These are phyloP conservation scores for Addax nasomaculatus DNA, from an alignment of 2,113 vertebrate species.

Conservation along the genomic window DNA sequence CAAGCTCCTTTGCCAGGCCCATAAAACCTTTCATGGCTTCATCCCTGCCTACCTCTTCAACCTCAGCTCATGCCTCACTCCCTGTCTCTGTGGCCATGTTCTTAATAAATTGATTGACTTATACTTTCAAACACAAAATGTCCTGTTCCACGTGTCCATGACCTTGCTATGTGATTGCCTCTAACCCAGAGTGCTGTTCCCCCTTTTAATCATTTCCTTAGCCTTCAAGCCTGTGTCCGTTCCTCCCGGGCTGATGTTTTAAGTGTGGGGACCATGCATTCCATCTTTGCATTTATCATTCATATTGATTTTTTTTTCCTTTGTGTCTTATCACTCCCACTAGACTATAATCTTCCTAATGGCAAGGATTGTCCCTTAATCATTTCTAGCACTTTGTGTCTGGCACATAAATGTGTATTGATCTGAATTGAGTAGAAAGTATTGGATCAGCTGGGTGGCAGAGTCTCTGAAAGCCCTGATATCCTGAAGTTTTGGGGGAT, in stretches of 20 bases:
- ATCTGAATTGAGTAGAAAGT: not conserved
- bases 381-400: not conserved
- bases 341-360: not conserved
- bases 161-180: not conserved
- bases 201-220: not conserved
- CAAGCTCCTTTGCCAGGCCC: not conserved
- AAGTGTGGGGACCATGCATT: not conserved
- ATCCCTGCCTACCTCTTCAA: not conserved
- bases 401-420: conserved; percentile 4
- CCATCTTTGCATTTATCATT: not conserved
- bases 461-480: not conserved
- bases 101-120: not conserved
- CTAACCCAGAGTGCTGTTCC: not conserved
- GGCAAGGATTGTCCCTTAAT: not conserved
- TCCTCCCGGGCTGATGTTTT: not conserved
- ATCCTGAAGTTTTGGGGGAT: not conserved
- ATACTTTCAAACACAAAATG: not conserved
- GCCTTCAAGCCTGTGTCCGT: not conserved
- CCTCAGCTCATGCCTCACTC: not conserved
- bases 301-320: not conserved
- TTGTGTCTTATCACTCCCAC: not conserved
- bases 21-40: not conserved
- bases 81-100: not conserved
- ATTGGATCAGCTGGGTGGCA: not conserved
- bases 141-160: too few species aligned